Conservation (phyloP, 2,888 invertebrate genomes). For the Macrophya annulata region DNA sequence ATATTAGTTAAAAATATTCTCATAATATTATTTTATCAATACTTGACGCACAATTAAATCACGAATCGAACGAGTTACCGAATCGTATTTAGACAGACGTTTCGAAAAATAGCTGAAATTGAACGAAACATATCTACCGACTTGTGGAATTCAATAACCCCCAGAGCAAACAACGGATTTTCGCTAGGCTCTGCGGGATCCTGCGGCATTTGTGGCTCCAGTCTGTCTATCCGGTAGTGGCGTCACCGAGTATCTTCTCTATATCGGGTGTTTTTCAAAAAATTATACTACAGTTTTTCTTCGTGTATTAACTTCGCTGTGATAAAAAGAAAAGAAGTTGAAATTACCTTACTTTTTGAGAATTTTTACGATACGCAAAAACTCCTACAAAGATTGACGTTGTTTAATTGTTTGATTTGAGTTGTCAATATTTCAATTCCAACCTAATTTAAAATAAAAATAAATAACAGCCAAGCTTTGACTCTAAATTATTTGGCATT, state of each 20-base stretch:
- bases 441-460: not conserved
- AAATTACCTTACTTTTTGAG: not conserved
- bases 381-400: not conserved
- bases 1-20: not conserved
- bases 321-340: not conserved
- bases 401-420: not conserved
- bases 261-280: conserved; percentile 28
- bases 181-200: conserved; percentile 50
- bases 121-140: not conserved
- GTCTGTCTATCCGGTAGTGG: conserved; percentile 30
- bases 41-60: not conserved
- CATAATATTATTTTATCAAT: not conserved
- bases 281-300: not conserved
- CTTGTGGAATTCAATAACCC: conserved; percentile 42
- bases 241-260: conserved; percentile 20
- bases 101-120: not conserved
- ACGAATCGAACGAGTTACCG: not conserved
- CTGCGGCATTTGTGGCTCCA: conserved; percentile 55
- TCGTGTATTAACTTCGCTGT: not conserved
- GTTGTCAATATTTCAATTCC: not conserved
- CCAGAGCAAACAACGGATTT: conserved; percentile 20
- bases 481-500: not conserved
- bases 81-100: not conserved
- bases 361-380: not conserved
- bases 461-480: too few species aligned